Percentiles rank a stretch among this genome's conserved stretches.
phyloP scores from a whole-genome alignment of 2,888 invertebrate species.

The Meloe dianella region DNA sequence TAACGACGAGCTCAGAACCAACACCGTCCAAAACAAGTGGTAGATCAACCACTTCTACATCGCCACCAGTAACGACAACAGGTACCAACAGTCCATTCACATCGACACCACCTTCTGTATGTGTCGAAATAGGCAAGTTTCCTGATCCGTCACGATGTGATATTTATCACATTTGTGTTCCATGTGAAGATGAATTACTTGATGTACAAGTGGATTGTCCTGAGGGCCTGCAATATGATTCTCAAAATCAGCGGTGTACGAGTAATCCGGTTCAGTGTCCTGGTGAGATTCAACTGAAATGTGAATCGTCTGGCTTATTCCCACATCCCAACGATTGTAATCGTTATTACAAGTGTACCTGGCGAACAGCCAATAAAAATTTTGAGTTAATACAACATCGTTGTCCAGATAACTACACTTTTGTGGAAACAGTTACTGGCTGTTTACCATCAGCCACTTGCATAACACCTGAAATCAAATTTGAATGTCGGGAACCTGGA shows the following conservation, averaged over 20 bases:
- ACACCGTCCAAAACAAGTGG: no score
- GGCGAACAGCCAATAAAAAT: constrained; percentile 61
- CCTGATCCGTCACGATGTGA: constrained; percentile 45
- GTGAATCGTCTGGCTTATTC: constrained; percentile 59
- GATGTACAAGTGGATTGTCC: constrained; percentile 46
- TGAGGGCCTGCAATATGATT: constrained; percentile 42
- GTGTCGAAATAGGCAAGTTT: constrained; percentile 44
- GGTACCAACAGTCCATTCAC: no score
- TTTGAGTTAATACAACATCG: constrained; percentile 62
- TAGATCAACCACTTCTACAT: no score
- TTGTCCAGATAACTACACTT: constrained; percentile 60
- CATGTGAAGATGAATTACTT: constrained; percentile 36
- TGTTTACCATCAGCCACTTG: constrained; percentile 62
- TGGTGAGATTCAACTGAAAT: constrained; percentile 40
- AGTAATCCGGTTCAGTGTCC: constrained; percentile 49
- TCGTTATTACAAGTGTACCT: constrained; percentile 64
- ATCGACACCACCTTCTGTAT: constrained; percentile 26
- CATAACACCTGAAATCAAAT: constrained; percentile 49
- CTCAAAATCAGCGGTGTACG: constrained; percentile 43
- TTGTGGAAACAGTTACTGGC: constrained; percentile 53
- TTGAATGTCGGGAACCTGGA: constrained; percentile 56
- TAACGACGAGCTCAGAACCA: no score
- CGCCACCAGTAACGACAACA: no score
- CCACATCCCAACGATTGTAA: constrained; percentile 61
- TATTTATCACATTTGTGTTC: constrained; percentile 48